Percentiles rank a stretch among this genome's conserved stretches.
phyloP scores from a whole-genome alignment of 2,888 invertebrate species.

The Parnassius smintheus region DNA sequence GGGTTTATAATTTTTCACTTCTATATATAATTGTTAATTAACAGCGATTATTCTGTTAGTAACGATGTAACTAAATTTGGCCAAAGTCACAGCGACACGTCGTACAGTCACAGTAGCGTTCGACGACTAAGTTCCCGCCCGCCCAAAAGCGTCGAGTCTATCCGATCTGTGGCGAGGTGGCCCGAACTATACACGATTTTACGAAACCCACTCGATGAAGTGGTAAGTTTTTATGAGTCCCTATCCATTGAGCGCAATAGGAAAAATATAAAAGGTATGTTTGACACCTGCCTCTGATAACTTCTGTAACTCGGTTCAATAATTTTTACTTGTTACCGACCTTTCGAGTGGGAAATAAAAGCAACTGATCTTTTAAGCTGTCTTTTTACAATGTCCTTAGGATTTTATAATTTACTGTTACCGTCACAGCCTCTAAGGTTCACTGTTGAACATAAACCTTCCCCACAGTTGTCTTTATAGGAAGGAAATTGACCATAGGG shows the following conservation, averaged over 20 bases:
- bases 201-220: constrained; percentile 76
- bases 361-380: not conserved
- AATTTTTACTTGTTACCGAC: constrained; percentile 13
- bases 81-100: constrained; percentile 40
- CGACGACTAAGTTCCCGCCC: constrained; percentile 68
- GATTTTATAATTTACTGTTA: not conserved
- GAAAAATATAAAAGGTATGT: constrained; percentile 68
- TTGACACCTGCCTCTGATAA: constrained; percentile 66
- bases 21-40: constrained; percentile 38
- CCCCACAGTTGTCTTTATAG: no score
- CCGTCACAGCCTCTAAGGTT: no score
- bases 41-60: constrained; percentile 48
- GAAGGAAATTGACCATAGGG: no score
- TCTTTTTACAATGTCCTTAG: not conserved
- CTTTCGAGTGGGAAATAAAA: not conserved
- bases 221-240: constrained; percentile 76
- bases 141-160: constrained; percentile 53
- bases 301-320: constrained; percentile 36
- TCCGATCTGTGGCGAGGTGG: constrained; percentile 41
- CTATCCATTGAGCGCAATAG: constrained; percentile 61
- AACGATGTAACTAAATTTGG: constrained; percentile 57
- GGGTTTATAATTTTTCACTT: constrained; percentile 29
- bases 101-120: constrained; percentile 42
- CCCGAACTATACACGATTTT: constrained; percentile 53
- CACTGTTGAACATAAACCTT: no score